These are phyloP conservation scores for Philypnodon macrostomus DNA, from an alignment of 2,797 vertebrate genomes.

Conservation along the genomic window DNA sequence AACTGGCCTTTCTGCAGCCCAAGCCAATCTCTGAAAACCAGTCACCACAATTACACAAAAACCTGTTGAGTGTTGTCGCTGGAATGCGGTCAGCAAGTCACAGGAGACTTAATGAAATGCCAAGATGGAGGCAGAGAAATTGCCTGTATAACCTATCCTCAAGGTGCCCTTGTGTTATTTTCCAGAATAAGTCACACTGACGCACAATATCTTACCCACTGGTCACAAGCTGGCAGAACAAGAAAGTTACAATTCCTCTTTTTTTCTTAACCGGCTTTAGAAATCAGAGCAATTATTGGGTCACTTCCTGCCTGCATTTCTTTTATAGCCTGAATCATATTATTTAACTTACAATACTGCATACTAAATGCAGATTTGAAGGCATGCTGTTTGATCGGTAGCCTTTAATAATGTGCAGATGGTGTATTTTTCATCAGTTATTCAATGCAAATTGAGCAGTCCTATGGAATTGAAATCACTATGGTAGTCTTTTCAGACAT, in stretches of 20 bases:
- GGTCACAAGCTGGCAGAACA: constrained; percentile 22
- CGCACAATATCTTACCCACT: constrained; percentile 38
- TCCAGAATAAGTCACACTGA: constrained; percentile 64
- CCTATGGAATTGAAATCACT: too few relatives aligned
- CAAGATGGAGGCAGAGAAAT: constrained; percentile 75
- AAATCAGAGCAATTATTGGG: constrained; percentile 45
- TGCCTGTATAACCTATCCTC: constrained; percentile 76
- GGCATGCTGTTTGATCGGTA: too few relatives aligned
- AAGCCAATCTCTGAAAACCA: constrained; percentile 66
- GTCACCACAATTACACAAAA: constrained; percentile 79
- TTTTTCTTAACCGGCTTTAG: constrained; percentile 26
- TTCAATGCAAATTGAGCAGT: too few relatives aligned
- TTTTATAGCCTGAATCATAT: too few relatives aligned
- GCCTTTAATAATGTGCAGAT: too few relatives aligned
- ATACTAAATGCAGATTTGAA: too few relatives aligned
- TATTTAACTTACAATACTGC: too few relatives aligned
- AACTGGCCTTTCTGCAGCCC: constrained; percentile 40
- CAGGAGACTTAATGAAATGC: constrained; percentile 81
- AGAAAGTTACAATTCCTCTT: constrained; percentile 35
- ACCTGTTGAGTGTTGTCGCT: constrained; percentile 80
- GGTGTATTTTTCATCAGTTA: too few relatives aligned
- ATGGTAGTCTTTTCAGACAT: too few relatives aligned
- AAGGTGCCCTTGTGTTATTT: constrained; percentile 80
- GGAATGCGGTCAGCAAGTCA: constrained; percentile 72
- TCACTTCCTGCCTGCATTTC: too few relatives aligned